Percentiles rank a stretch among this genome's conserved stretches.
These are phyloP conservation scores for Mongoloraphidia duomilia DNA, from an alignment of 2,888 invertebrate genomes.

Conservation along the genomic window DNA sequence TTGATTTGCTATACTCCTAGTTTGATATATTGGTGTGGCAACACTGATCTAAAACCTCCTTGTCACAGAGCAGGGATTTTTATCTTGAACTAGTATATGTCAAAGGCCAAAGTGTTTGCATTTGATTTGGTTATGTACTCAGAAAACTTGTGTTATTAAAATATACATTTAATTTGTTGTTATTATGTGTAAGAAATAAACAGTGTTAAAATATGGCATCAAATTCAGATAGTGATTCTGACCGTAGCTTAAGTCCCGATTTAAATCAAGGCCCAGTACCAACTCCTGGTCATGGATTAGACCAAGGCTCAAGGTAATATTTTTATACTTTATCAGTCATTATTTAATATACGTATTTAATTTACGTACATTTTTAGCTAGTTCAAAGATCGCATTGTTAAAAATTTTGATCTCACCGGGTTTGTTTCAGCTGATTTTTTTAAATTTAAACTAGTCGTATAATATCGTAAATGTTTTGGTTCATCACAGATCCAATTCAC, in stretches of 20 bases:
- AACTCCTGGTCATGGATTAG: conserved; percentile 26
- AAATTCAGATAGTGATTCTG: conserved; percentile 35
- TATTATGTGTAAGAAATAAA: neutral
- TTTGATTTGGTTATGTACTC: no score
- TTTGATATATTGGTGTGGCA: no score
- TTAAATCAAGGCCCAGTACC: conserved; percentile 27
- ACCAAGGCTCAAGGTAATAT: conserved; percentile 23
- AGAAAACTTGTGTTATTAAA: neutral
- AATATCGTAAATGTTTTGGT: no score
- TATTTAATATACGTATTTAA: conserved; percentile 13
- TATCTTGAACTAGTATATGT: no score
- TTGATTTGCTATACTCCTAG: no score
- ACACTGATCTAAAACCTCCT: no score
- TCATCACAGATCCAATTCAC: no score
- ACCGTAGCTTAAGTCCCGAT: conserved; percentile 30
- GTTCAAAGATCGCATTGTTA: neutral
- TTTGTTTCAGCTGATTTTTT: no score
- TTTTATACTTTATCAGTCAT: conserved; percentile 19
- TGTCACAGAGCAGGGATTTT: no score
- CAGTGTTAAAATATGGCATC: conserved; percentile 17
- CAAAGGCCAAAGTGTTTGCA: no score
- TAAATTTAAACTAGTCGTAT: no score
- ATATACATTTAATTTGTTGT: neutral
- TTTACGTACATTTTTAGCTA: conserved; percentile 5
- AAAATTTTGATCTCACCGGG: no score